Evolutionary conservation across 2,888 invertebrate genomes (phyloP), one percentile per base, ranked within the genome.

Genomic region (Eretmocerus hayati): DNA sequence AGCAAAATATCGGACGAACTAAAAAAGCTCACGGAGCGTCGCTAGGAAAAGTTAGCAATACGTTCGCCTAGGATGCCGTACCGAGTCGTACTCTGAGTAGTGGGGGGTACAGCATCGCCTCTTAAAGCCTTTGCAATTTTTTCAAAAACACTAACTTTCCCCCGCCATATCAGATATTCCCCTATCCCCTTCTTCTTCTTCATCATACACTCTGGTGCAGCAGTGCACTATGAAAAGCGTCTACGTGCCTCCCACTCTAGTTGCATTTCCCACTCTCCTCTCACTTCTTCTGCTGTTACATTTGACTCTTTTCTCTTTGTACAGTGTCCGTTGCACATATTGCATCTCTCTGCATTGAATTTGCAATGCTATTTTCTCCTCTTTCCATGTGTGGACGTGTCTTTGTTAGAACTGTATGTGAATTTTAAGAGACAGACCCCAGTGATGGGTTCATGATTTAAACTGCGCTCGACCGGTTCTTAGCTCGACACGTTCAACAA

Each of bases 91-190:
- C 69, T 69, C 62, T 61, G 53, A 61, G 53, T 67, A 63, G 69
- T 62, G 67, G 70, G 70, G 70, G 67, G 64, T 59, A 57, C 57
- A 49, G 66, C 65, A 59, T 60, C 64, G 62, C 67, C 67, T 68
- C 69, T 70, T 70, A 70, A 70, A 71, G 70, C 67, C 69, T 66
- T 69, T 62, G 63, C 63, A 65, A 62, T 70, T 70, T 70, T 70
- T 71, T 68, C 64, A 64, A 69, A 70, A 67, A 59, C 59, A 35
- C 54, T 52, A 58, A 60, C 52, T 56, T 49, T 43, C 50, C 50
- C 52, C 58, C 65, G 67, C 39, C 43, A 16, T 36, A 6, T 21
- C 26, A 18, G n/a, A n/a, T n/a, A n/a, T n/a, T n/a, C n/a, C n/a
- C n/a, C n/a, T n/a, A n/a, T n/a, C n/a, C n/a, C n/a, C n/a, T n/a